Conservation (phyloP, 2,888 invertebrate species). For the Acleris literana region DNA sequence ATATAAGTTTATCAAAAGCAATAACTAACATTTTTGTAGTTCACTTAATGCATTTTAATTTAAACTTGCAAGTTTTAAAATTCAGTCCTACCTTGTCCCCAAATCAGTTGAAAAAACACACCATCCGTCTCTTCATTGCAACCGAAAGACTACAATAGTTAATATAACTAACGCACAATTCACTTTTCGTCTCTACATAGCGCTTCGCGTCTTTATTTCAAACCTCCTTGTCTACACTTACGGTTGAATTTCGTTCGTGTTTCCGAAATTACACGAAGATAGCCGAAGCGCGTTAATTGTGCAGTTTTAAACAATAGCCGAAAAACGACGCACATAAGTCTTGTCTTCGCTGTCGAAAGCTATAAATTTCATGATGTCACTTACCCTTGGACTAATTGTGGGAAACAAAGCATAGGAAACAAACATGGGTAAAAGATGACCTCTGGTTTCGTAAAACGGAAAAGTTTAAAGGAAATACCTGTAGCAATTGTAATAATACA, state of each 20-base stretch:
- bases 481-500: too few relatives aligned
- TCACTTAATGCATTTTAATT: too few relatives aligned
- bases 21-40: too few relatives aligned
- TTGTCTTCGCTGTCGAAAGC: slow-evolving; percentile 39
- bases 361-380: slow-evolving; percentile 53
- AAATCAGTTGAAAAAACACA: slow-evolving; percentile 21
- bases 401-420: slow-evolving; percentile 28
- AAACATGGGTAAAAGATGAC: slow-evolving; percentile 3
- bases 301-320: slow-evolving; percentile 1
- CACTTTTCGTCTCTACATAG: too few relatives aligned
- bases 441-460: not conserved
- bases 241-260: too few relatives aligned
- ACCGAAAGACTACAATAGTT: not conserved
- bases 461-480: too few relatives aligned
- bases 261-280: not conserved
- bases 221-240: too few relatives aligned
- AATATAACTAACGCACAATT: too few relatives aligned
- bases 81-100: slow-evolving; percentile 17
- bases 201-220: too few relatives aligned
- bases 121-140: slow-evolving; percentile 10
- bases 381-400: slow-evolving; percentile 48
- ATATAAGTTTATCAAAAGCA: too few relatives aligned
- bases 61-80: not conserved
- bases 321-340: not conserved
- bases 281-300: not conserved